A percentile compares a stretch with the other conserved stretches of the same genome.
phyloP scores from a whole-genome alignment of 2,113 vertebrate genomes.

The Urocolius indicus region DNA sequence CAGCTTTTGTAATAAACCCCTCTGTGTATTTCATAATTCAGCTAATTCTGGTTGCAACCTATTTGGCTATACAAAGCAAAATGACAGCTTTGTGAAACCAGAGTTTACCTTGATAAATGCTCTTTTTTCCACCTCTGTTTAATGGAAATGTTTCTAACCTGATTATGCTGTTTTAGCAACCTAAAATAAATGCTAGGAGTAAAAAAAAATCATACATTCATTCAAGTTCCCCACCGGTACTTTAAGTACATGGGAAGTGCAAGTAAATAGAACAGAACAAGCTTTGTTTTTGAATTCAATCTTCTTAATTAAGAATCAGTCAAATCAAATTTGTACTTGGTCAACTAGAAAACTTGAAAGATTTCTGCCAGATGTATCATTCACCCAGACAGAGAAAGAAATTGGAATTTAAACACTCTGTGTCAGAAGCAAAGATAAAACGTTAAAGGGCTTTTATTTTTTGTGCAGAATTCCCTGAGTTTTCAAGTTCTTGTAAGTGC shows the following conservation, averaged over 20 bases:
- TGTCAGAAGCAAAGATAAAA: neutral
- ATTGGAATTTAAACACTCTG: neutral
- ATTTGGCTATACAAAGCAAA: neutral
- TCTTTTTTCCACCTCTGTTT: neutral
- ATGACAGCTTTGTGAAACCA: neutral
- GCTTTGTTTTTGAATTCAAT: neutral
- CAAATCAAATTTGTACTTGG: neutral
- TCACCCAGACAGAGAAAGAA: neutral
- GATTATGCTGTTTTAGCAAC: constrained; percentile 17
- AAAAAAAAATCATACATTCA: neutral
- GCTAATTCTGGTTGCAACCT: neutral
- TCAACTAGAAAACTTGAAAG: neutral
- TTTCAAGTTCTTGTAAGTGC: neutral
- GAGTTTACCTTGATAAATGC: neutral
- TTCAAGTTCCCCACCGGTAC: neutral
- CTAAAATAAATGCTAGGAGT: neutral
- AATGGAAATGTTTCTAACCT: neutral
- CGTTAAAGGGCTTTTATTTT: neutral
- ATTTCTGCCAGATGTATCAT: neutral
- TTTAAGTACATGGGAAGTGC: neutral
- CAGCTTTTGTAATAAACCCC: neutral
- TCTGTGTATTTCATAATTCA: neutral
- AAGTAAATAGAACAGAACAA: neutral
- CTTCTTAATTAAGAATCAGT: constrained; percentile 19
- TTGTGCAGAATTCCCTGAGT: neutral